These are phyloP conservation scores for Brachionus rubens DNA, from an alignment of 1,140 invertebrate genomes.

Conservation along the genomic window DNA sequence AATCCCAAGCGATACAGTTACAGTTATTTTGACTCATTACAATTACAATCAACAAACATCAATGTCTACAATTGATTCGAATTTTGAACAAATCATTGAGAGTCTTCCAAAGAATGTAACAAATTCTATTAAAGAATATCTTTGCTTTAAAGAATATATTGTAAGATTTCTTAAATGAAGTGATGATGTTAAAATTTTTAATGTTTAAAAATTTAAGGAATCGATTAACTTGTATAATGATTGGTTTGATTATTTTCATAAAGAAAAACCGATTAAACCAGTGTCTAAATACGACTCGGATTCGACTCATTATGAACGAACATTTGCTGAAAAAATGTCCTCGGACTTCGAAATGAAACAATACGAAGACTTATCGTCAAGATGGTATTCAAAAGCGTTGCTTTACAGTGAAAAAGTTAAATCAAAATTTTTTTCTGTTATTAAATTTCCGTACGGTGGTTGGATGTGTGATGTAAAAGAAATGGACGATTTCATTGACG, in stretches of 20 bases:
- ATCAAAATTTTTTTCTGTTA: slow-evolving; percentile 21
- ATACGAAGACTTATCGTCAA: slow-evolving; percentile 71
- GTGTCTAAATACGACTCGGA: slow-evolving; percentile 31
- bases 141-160: slow-evolving; percentile 63
- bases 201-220: slow-evolving; percentile 47
- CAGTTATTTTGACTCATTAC: slow-evolving; percentile 8
- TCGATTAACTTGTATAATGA: slow-evolving; percentile 60
- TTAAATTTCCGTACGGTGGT: slow-evolving; percentile 42
- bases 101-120: slow-evolving; percentile 57
- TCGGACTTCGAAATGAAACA: slow-evolving; percentile 76
- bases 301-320: slow-evolving; percentile 60
- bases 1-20: slow-evolving; percentile 49
- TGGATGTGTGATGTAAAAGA: slow-evolving; percentile 24
- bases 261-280: slow-evolving; percentile 68
- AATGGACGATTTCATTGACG: not conserved
- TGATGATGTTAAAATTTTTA: not conserved
- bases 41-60: slow-evolving; percentile 11
- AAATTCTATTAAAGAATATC: slow-evolving; percentile 62
- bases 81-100: slow-evolving; percentile 47
- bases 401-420: slow-evolving; percentile 17
- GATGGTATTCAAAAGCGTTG: slow-evolving; percentile 67
- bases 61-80: not conserved
- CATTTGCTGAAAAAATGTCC: slow-evolving; percentile 81
- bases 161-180: too few relatives aligned
- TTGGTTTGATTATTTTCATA: slow-evolving; percentile 78